A percentile compares a stretch with the other conserved stretches of the same genome.
These are phyloP conservation scores for Pediacus dermestoides DNA, from an alignment of 2,888 invertebrate species.

Conservation along the genomic window DNA sequence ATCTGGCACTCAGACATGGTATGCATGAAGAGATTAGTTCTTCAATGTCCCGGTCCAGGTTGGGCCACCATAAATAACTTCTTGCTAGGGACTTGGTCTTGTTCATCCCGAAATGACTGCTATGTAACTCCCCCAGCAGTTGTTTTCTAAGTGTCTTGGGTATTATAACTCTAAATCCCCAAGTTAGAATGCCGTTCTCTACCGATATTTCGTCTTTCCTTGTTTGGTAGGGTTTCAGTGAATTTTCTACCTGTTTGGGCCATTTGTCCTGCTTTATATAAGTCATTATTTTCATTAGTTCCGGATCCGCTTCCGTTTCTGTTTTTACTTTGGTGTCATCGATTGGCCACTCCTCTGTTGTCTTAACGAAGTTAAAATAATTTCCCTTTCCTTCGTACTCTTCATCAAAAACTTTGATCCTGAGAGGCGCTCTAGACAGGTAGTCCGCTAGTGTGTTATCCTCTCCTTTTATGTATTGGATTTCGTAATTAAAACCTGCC, in stretches of 20 bases:
- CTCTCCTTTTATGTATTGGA: constrained; percentile 17
- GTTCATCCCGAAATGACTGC: constrained; percentile 31
- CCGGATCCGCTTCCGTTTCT: constrained; percentile 11
- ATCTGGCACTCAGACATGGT: not conserved
- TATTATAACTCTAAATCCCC: constrained; percentile 9
- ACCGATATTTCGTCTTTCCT: constrained; percentile 13
- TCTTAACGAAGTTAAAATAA: constrained; percentile 10
- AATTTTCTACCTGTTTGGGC: constrained; percentile 2
- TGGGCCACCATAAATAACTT: constrained; percentile 30
- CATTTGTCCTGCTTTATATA: constrained; percentile 5
- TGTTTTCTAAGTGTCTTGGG: constrained; percentile 16
- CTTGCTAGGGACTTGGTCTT: constrained; percentile 34
- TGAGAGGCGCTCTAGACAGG: constrained; percentile 13
- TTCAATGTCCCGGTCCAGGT: constrained; percentile 31
- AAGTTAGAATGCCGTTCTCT: constrained; percentile 9
- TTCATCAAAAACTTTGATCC: not conserved
- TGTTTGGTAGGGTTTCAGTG: constrained; percentile 9
- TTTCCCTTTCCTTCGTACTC: not conserved
- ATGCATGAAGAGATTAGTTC: constrained; percentile 3
- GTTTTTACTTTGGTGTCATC: constrained; percentile 10
- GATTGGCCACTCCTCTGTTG: constrained; percentile 11
- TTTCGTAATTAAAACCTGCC: constrained; percentile 19
- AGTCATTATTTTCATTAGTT: constrained; percentile 3
- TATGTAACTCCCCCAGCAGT: constrained; percentile 28
- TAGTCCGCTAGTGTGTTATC: constrained; percentile 16